Conservation (phyloP, 2,113 vertebrate species). For the human region GRCh38 chr7:118966001-118966500, state of each 20-base stretch:
- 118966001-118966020: not conserved
- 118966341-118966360: not conserved
- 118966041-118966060: not conserved
- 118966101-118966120: not conserved
- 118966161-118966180: not conserved
- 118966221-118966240: not conserved
- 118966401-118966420: not conserved
- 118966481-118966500: not conserved
- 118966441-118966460: not conserved
- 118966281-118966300: not conserved
- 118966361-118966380: not conserved
- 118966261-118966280: not conserved
- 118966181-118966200: not conserved
- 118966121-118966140: not conserved
- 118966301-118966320: not conserved
- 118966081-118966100: no score
- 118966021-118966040: not conserved
- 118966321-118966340: not conserved
- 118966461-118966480: not conserved
- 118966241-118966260: not conserved
- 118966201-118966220: not conserved
- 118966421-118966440: not conserved
- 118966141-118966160: not conserved
- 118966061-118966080: not conserved
- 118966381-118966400: not conserved